Percentiles rank a stretch among this genome's conserved stretches.
phyloP scores from a whole-genome alignment of 2,113 vertebrate genomes.

The Polypterus bichir region DNA sequence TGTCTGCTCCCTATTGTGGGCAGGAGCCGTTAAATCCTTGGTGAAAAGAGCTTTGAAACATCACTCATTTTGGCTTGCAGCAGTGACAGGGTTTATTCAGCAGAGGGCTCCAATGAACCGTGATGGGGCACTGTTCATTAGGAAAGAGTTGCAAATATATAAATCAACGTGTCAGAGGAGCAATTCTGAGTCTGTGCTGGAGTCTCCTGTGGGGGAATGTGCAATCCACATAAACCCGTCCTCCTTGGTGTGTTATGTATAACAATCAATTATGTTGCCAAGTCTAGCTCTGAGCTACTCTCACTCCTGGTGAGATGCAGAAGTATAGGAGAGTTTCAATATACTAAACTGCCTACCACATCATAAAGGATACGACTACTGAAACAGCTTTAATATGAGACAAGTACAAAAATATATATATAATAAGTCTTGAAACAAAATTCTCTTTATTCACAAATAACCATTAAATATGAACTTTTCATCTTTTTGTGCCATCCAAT shows the following conservation, averaged over 20 bases:
- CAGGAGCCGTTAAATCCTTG: slow-evolving; percentile 9
- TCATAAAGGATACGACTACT: no score
- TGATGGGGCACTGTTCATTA: slow-evolving; percentile 22
- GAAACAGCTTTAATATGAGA: no score
- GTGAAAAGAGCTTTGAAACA: slow-evolving; percentile 15
- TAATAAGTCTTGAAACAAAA: no score
- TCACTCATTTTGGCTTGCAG: slow-evolving; percentile 12
- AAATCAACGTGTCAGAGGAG: slow-evolving; percentile 36
- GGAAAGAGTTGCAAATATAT: slow-evolving; percentile 30
- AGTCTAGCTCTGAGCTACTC: slow-evolving; percentile 29
- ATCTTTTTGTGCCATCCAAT: no score
- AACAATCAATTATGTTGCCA: slow-evolving; percentile 60
- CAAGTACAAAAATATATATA: no score
- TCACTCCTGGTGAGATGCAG: slow-evolving; percentile 18
- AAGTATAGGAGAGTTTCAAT: neutral
- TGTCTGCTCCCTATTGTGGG: slow-evolving; percentile 3
- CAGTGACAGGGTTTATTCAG: slow-evolving; percentile 23
- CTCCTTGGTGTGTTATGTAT: slow-evolving; percentile 20
- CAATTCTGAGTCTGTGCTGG: slow-evolving; percentile 12
- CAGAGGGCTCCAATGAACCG: slow-evolving; percentile 40
- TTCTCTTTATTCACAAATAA: no score
- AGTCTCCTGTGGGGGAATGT: slow-evolving; percentile 5
- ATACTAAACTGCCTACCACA: no score
- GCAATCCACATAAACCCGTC: slow-evolving; percentile 25
- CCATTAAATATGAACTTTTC: no score